Conservation (phyloP, 1,140 invertebrate species). For the Philopotamus ludificatus region DNA sequence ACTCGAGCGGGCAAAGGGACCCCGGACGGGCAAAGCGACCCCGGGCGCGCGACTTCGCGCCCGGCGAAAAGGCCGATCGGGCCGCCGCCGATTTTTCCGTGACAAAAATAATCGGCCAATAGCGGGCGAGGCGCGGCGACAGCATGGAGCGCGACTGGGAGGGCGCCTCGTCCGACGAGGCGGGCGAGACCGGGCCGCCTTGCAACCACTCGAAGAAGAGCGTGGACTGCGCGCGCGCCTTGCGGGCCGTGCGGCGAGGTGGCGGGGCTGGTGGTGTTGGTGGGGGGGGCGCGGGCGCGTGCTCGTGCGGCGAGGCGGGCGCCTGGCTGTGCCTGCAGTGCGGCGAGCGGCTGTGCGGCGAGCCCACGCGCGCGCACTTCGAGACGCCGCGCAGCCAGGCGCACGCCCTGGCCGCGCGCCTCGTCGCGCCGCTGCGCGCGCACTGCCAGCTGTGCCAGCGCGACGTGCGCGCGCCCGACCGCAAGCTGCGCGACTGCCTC, state of each 20-base stretch:
- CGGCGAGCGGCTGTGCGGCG: constrained; percentile 75
- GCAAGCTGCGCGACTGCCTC: constrained; percentile 64
- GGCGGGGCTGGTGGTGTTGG: constrained; percentile 69
- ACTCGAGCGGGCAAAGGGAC: too few species aligned
- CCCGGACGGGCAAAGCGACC: too few species aligned
- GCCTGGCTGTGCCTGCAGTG: constrained; percentile 71
- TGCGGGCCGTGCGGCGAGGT: constrained; percentile 60
- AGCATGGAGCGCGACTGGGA: neutral
- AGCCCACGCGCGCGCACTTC: constrained; percentile 68
- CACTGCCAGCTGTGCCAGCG: constrained; percentile 74
- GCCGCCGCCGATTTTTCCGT: neutral
- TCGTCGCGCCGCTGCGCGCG: constrained; percentile 54
- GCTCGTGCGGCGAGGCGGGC: constrained; percentile 58
- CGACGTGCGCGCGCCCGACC: constrained; percentile 60
- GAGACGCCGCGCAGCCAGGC: constrained; percentile 71
- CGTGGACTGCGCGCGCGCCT: constrained; percentile 62
- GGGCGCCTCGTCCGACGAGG: neutral
- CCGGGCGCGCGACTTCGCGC: too few species aligned
- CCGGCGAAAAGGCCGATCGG: neutral
- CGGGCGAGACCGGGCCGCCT: constrained; percentile 27
- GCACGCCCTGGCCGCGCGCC: constrained; percentile 74
- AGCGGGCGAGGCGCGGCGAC: neutral
- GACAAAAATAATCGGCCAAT: neutral
- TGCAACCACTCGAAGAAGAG: constrained; percentile 72
- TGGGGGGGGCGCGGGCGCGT: constrained; percentile 69